phyloP scores from a whole-genome alignment of 64 coral and sea anemone species.

The Orbicella faveolata region DNA sequence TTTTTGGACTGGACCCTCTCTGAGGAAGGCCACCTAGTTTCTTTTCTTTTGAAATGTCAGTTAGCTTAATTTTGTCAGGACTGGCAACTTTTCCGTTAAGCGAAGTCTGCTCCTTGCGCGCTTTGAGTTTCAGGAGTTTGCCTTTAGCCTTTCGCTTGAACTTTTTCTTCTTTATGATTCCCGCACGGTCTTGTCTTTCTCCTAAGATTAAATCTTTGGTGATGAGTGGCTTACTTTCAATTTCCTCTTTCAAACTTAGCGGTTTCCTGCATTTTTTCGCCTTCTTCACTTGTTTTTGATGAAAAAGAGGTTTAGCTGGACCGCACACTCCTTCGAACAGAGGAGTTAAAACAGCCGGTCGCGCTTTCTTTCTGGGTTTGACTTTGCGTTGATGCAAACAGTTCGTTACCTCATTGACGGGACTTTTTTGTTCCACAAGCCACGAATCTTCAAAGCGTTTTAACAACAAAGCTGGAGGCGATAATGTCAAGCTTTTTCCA shows the following conservation, averaged over 20 bases:
- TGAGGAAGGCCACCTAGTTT: background rate
- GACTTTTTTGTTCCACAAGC: slow-evolving; percentile 85
- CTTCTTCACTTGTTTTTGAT: slow-evolving; percentile 13
- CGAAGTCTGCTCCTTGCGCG: background rate
- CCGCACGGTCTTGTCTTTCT: background rate
- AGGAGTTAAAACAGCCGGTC: background rate
- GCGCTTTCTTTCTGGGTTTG: background rate
- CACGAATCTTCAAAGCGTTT: slow-evolving; percentile 83
- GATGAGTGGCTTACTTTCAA: background rate
- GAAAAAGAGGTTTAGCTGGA: background rate
- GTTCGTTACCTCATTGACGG: background rate
- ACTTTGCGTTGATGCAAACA: background rate
- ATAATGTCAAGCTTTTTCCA: slow-evolving; percentile 54
- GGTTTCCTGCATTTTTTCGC: slow-evolving; percentile 13
- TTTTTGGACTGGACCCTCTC: background rate
- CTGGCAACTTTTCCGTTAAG: background rate
- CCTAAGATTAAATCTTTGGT: background rate
- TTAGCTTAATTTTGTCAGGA: background rate
- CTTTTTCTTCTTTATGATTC: background rate
- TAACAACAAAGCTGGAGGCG: slow-evolving; percentile 83
- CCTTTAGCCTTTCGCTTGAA: slow-evolving; percentile 8
- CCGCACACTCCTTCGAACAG: slow-evolving; percentile 20
- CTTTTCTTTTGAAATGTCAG: background rate
- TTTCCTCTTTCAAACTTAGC: slow-evolving; percentile 5
- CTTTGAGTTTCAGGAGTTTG: background rate